A percentile compares a stretch with the other conserved stretches of the same genome.
phyloP scores from a whole-genome alignment of 2,888 invertebrate genomes.

The Cremastinae sp. region DNA sequence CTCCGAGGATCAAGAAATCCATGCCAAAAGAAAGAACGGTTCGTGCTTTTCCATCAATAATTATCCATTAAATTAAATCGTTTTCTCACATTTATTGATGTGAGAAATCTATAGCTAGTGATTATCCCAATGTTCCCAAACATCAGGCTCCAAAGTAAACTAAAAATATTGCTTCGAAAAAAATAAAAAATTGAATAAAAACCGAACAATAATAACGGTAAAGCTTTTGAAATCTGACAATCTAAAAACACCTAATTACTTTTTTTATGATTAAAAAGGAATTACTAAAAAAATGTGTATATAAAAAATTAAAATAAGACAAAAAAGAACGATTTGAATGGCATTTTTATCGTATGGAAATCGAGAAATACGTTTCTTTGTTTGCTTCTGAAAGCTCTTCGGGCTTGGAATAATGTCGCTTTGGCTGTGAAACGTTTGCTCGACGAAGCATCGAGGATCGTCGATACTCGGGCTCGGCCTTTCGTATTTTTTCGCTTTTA shows the following conservation, averaged over 20 bases:
- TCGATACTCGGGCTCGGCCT: neutral
- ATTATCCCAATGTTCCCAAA: too few species aligned
- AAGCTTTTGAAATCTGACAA: neutral
- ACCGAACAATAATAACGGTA: neutral
- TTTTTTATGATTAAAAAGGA: neutral
- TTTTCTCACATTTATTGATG: constrained; percentile 12
- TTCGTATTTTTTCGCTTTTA: neutral
- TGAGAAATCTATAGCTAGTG: too few species aligned
- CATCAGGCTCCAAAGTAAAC: too few species aligned
- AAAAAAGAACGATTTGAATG: too few species aligned
- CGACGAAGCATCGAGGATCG: too few species aligned
- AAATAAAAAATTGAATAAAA: constrained; percentile 9
- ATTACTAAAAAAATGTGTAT: neutral
- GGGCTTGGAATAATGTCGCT: too few species aligned
- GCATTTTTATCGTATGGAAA: too few species aligned
- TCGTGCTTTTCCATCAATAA: constrained; percentile 62
- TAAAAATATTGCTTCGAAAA: too few species aligned
- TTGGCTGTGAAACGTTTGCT: too few species aligned
- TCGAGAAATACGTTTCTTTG: too few species aligned
- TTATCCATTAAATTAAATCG: constrained; percentile 20
- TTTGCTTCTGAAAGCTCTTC: too few species aligned
- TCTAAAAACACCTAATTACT: neutral
- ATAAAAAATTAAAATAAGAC: neutral
- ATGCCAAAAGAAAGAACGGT: constrained; percentile 79
- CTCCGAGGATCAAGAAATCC: constrained; percentile 85